These are phyloP conservation scores for Anseranas semipalmata DNA, from an alignment of 2,113 vertebrate genomes.

Conservation along the genomic window DNA sequence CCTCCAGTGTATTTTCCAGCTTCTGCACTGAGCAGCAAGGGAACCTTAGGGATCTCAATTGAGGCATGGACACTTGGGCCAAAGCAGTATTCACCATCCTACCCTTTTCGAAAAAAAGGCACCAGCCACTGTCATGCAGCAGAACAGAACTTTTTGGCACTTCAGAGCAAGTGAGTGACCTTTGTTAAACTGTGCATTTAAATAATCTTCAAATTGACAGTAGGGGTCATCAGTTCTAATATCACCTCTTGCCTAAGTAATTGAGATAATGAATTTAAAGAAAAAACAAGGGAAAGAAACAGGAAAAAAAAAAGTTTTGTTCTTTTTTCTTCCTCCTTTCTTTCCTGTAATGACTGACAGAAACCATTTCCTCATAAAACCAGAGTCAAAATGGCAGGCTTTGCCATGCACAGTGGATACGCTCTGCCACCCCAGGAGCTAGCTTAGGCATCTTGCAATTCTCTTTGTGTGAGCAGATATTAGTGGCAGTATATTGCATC, in stretches of 20 bases:
- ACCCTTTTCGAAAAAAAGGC: neutral
- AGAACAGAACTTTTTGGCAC: neutral
- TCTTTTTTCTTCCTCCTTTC: neutral
- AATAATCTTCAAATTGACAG: neutral
- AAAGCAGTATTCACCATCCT: neutral
- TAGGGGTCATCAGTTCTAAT: neutral
- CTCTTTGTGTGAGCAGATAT: neutral
- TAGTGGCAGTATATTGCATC: neutral
- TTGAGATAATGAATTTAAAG: neutral
- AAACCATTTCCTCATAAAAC: neutral
- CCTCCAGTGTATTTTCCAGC: neutral
- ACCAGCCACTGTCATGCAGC: neutral
- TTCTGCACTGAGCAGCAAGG: neutral
- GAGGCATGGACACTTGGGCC: neutral
- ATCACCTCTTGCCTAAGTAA: neutral
- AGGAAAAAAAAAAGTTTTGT: neutral
- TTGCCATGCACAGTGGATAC: neutral
- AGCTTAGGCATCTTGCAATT: neutral
- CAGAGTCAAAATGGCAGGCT: neutral
- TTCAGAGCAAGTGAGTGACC: neutral
- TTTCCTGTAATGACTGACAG: neutral
- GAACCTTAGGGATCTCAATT: neutral
- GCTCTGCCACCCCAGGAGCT: neutral
- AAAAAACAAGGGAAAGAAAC: neutral
- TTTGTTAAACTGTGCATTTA: neutral